Conservation (phyloP, 1,140 invertebrate species). For the Tachypleus tridentatus region DNA sequence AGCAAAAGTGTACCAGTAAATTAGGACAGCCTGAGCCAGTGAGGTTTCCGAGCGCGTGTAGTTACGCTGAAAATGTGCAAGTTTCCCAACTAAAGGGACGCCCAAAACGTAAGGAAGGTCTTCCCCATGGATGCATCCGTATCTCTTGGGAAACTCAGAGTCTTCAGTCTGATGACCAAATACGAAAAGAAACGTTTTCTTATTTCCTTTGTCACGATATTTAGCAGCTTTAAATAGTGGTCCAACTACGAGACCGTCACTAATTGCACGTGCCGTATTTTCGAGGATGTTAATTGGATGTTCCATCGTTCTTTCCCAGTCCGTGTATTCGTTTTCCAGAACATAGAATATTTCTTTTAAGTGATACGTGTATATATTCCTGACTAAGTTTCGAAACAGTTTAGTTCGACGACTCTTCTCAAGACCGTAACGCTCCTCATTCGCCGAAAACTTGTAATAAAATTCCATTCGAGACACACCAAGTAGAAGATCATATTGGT, state of each 20-base stretch:
- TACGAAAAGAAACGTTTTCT: constrained; percentile 16
- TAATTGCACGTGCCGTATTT: constrained; percentile 81
- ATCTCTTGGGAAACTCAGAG: constrained; percentile 64
- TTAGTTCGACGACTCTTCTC: constrained; percentile 75
- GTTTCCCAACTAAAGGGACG: constrained; percentile 41
- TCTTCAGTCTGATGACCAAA: constrained; percentile 57
- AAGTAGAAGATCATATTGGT: constrained; percentile 76
- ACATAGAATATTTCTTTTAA: constrained; percentile 70
- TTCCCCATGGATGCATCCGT: constrained; percentile 38
- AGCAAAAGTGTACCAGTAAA: constrained; percentile 42
- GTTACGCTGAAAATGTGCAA: constrained; percentile 39
- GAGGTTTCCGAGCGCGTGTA: constrained; percentile 60
- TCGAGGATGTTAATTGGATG: constrained; percentile 86
- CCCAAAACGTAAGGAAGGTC: constrained; percentile 48
- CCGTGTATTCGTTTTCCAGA: constrained; percentile 92
- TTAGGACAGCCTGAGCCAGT: constrained; percentile 57
- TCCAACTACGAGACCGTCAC: constrained; percentile 84
- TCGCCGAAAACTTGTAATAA: constrained; percentile 45
- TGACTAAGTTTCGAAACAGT: constrained; percentile 79
- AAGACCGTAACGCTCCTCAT: constrained; percentile 87
- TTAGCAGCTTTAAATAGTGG: constrained; percentile 82
- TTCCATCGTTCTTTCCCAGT: constrained; percentile 86
- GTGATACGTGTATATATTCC: constrained; percentile 41
- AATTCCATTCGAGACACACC: constrained; percentile 38
- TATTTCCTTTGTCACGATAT: constrained; percentile 58